Evolutionary conservation across 2,888 invertebrate genomes (phyloP).

Genomic region (Athripsodes cinereus): DNA sequence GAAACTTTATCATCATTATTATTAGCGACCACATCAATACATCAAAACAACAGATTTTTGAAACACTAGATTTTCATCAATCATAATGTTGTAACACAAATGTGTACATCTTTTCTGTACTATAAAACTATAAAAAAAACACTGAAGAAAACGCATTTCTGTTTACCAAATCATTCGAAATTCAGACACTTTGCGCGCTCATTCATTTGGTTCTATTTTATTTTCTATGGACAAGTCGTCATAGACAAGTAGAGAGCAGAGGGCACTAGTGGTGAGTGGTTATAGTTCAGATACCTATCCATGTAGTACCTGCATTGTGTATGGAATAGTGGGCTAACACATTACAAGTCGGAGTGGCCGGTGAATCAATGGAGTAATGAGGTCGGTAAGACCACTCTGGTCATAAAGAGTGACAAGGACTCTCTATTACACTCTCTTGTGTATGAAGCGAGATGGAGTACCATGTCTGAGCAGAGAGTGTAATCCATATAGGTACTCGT

Average conservation of each 20-base stretch:
- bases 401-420: slow-evolving; percentile 17
- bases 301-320: too few relatives aligned
- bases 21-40: too few relatives aligned
- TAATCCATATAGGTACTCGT: too few relatives aligned
- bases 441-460: slow-evolving; percentile 1
- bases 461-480: background rate
- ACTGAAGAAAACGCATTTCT: background rate
- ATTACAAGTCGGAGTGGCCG: slow-evolving; percentile 14
- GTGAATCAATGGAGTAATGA: slow-evolving; percentile 25
- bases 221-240: background rate
- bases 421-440: slow-evolving; percentile 18
- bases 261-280: slow-evolving; percentile 1
- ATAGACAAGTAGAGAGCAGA: background rate
- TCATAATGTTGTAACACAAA: too few relatives aligned
- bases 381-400: slow-evolving; percentile 16
- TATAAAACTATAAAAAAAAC: too few relatives aligned
- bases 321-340: slow-evolving; percentile 18
- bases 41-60: too few relatives aligned
- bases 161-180: background rate
- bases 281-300: background rate
- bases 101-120: too few relatives aligned
- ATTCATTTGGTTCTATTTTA: background rate
- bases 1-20: too few relatives aligned
- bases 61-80: too few relatives aligned
- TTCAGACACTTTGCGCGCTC: background rate